Conservation (phyloP, 2,888 invertebrate genomes). For the Apeira syringaria region DNA sequence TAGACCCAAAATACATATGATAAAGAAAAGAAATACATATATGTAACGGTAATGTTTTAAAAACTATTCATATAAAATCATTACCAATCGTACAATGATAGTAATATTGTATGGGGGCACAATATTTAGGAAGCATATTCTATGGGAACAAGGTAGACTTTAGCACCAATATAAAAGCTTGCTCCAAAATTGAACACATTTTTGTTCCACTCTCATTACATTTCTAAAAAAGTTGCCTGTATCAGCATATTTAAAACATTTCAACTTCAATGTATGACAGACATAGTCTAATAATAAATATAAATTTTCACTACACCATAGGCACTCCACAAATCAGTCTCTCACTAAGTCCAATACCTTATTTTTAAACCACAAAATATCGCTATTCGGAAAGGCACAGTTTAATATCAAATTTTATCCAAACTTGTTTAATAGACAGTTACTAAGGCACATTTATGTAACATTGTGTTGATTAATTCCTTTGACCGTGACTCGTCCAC, state of each 20-base stretch:
- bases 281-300: slow-evolving; percentile 24
- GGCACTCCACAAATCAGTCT: slow-evolving; percentile 32
- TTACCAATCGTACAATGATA: too few relatives aligned
- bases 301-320: slow-evolving; percentile 24
- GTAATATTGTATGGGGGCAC: neutral
- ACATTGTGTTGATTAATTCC: slow-evolving; percentile 69
- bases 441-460: slow-evolving; percentile 61
- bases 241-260: too few relatives aligned
- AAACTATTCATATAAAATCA: too few relatives aligned
- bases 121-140: slow-evolving; percentile 6
- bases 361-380: slow-evolving; percentile 15
- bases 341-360: slow-evolving; percentile 25
- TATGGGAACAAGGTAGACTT: slow-evolving; percentile 7
- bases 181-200: slow-evolving; percentile 32
- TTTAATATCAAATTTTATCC: slow-evolving; percentile 14
- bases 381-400: slow-evolving; percentile 29
- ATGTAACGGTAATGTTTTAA: too few relatives aligned
- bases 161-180: slow-evolving; percentile 34
- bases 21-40: too few relatives aligned
- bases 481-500: slow-evolving; percentile 86
- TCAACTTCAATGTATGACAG: slow-evolving; percentile 10
- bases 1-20: too few relatives aligned
- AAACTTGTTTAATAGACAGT: slow-evolving; percentile 39
- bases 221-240: slow-evolving; percentile 4
- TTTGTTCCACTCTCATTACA: slow-evolving; percentile 24